Percentiles rank a stretch among this genome's conserved stretches.
Evolutionary conservation across 2,113 vertebrate species (phyloP).

Genomic region (Agelaius tricolor): DNA sequence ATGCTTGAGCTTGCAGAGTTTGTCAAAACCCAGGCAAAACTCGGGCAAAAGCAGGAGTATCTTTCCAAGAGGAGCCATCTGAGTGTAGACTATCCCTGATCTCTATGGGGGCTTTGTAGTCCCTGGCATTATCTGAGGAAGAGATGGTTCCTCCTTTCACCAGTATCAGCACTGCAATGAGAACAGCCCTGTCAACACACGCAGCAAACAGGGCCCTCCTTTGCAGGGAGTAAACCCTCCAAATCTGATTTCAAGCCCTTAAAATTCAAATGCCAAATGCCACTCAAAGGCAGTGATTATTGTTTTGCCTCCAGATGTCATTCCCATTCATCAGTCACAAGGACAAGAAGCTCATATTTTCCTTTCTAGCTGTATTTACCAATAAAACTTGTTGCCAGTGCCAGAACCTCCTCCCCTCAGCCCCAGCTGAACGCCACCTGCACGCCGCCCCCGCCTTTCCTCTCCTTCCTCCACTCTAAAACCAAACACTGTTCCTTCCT

Average conservation of each 20-base stretch:
- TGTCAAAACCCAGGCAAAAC: not conserved
- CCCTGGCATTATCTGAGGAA: not conserved
- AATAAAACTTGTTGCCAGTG: not conserved
- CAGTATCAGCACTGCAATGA: not conserved
- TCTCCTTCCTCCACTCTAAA: not conserved
- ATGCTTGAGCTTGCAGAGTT: not conserved
- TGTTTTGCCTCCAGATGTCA: slow-evolving; percentile 31
- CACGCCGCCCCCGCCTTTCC: not conserved
- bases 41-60: not conserved
- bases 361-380: slow-evolving; percentile 4
- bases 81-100: not conserved
- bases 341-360: not conserved
- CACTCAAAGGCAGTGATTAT: not conserved
- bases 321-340: slow-evolving; percentile 13
- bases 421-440: slow-evolving; percentile 14
- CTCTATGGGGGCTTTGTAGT: not conserved
- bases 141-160: not conserved
- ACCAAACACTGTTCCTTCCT: slow-evolving; percentile 5
- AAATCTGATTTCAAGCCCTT: not conserved
- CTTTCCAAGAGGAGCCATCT: not conserved
- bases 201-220: not conserved
- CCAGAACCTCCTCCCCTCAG: not conserved
- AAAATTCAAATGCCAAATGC: slow-evolving; percentile 12
- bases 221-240: not conserved
- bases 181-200: not conserved